phyloP scores from a whole-genome alignment of 2,888 invertebrate species.

The Cactoblastis cactorum region DNA sequence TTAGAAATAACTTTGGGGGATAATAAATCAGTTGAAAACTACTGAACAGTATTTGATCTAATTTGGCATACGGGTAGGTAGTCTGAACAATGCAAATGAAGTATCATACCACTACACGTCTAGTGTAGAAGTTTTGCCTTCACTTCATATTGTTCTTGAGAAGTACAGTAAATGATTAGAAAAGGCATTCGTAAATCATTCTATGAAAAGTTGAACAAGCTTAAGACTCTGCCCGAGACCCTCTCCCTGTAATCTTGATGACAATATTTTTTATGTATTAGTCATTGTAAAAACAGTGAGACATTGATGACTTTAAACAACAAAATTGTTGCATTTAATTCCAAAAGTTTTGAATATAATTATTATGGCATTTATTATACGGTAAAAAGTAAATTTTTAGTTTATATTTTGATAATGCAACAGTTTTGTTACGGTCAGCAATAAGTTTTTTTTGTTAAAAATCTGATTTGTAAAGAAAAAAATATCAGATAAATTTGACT shows the following conservation, averaged over 20 bases:
- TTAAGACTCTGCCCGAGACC: conserved; percentile 51
- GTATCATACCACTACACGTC: no score
- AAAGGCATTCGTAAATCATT: conserved; percentile 57
- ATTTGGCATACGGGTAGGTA: no score
- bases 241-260: conserved; percentile 63
- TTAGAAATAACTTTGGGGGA: no score
- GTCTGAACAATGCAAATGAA: no score
- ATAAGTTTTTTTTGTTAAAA: conserved; percentile 17
- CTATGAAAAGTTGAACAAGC: conserved; percentile 35
- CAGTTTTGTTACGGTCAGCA: conserved; percentile 35
- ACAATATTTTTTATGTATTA: conserved; percentile 43
- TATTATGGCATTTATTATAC: not conserved
- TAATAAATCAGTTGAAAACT: no score
- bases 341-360: not conserved
- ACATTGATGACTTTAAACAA: conserved; percentile 33
- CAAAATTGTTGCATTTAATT: conserved; percentile 39
- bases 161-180: conserved; percentile 57
- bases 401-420: conserved; percentile 27
- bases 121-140: no score
- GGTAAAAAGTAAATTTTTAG: conserved; percentile 9
- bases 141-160: not conserved
- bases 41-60: no score
- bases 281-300: conserved; percentile 59
- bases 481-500: conserved; percentile 19
- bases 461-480: conserved; percentile 32